Evolutionary conservation across 2,113 vertebrate genomes (phyloP).

Genomic region (Pituophis catenifer): DNA sequence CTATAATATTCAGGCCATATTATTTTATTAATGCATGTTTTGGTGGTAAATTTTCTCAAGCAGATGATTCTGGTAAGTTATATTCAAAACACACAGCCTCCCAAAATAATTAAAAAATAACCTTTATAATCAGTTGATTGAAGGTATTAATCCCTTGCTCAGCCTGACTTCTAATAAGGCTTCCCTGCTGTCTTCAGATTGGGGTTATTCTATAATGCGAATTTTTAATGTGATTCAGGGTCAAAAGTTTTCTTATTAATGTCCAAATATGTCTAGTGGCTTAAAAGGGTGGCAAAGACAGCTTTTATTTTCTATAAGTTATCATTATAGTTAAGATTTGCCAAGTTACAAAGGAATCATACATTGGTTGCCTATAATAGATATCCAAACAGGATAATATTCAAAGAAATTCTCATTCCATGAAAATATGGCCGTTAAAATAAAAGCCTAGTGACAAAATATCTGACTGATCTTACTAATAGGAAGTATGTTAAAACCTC

Average conservation of each 20-base stretch:
- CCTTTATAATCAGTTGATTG: not conserved
- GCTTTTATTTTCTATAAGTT: not conserved
- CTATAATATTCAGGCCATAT: not conserved
- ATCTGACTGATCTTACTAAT: not conserved
- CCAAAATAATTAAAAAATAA: not conserved
- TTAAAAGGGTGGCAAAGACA: not conserved
- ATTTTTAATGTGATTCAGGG: not conserved
- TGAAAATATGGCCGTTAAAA: not conserved
- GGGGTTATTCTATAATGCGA: not conserved
- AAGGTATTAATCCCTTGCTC: not conserved
- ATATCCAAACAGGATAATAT: not conserved
- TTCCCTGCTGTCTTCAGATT: not conserved
- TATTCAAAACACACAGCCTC: not conserved
- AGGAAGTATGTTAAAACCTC: not conserved
- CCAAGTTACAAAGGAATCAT: not conserved
- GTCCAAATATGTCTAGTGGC: not conserved
- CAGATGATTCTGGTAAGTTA: not conserved
- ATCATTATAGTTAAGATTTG: not conserved
- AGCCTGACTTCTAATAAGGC: not conserved
- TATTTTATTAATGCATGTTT: not conserved
- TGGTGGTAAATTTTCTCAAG: not conserved
- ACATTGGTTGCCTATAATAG: not conserved
- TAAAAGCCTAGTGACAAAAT: not conserved
- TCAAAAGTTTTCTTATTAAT: not conserved
- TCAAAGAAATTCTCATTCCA: not conserved